Evolutionary conservation across 2,888 invertebrate species (phyloP), one percentile per base, ranked within the genome.

Genomic region (Agrenia bidenticulata): DNA sequence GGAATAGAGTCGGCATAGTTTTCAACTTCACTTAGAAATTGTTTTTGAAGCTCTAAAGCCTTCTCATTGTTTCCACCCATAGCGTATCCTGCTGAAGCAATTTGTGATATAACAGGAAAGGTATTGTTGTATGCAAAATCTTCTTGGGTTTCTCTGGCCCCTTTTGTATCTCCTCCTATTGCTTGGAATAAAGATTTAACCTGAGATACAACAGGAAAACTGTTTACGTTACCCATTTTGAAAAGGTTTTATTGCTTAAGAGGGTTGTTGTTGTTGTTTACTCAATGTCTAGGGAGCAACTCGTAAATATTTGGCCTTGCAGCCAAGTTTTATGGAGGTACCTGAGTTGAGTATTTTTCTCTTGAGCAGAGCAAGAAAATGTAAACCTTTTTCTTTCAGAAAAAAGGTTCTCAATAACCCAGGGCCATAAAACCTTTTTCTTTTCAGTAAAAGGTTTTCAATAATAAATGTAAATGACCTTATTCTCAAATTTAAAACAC

Each of bases 51-150:
- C 53, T 70, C 68, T 26, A 50, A 27, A 0, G 75, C 75, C 21
- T 64, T 60, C 9, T 66, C 73, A 61, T 58, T 45, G 5, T 75
- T 69, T 11, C 75, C 75, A 2, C 67, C 73, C 4, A 73, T 72
- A 4, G 69, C 70, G 51, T 73, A 73, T 1, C 72, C 73, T 4
- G 67, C 59, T 0, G 68, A 68, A 0, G 70, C 67, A 9, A 75
- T 65, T 68, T 75, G 75, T 1, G 73, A 73, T 24, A 72, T 60
- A 9, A 75, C 64, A 0, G 75, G 75, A n/a, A n/a, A n/a, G n/a
- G 74, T 74, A 42, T 74, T 74, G 45, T 66, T 68, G 61, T 72
- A 74, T 0, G 73, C 67, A 54, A 75, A 75, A 54, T 75, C 67
- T 21, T 73, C 58, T 26, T 75, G 75, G 1, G 75, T 75, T 2